phyloP scores from a whole-genome alignment of 2,113 vertebrate genomes.

The Brachyhypopomus occidentalis region DNA sequence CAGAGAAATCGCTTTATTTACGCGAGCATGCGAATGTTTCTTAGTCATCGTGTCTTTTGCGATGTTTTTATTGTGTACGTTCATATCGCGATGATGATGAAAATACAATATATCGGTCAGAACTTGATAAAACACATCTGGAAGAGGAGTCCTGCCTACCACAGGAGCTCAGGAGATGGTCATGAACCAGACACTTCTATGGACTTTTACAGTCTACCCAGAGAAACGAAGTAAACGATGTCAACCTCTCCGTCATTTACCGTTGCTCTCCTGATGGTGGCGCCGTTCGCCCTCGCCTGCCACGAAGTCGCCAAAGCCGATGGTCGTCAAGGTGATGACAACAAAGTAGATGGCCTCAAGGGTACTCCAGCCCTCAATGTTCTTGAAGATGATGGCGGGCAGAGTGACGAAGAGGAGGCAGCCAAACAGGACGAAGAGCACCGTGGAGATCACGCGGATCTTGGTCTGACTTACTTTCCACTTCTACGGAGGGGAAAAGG shows the following conservation, averaged over 20 bases:
- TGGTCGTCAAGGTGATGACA: conserved; percentile 97
- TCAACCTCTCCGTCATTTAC: not conserved
- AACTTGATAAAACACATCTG: no score
- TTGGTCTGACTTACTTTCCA: conserved; percentile 99
- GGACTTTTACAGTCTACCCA: no score
- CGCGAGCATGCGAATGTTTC: no score
- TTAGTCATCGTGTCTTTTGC: no score
- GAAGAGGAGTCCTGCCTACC: no score
- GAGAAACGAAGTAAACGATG: no score
- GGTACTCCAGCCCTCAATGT: conserved; percentile 96
- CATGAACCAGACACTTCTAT: no score
- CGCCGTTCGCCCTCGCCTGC: conserved; percentile 79
- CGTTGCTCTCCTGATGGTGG: conserved; percentile 39
- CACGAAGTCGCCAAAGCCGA: conserved; percentile 97
- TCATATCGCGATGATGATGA: no score
- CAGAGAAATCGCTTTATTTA: no score
- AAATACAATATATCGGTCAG: no score
- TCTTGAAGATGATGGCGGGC: conserved; percentile 93
- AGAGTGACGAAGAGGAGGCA: conserved; percentile 96
- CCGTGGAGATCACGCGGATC: conserved; percentile 95
- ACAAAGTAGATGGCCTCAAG: conserved; percentile 98
- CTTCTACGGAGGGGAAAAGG: conserved; percentile 73
- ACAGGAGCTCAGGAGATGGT: no score
- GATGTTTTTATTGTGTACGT: no score
- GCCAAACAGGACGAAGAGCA: conserved; percentile 96